These are phyloP conservation scores for Gryon sp. DNA, from an alignment of 1,140 invertebrate species.

Conservation along the genomic window DNA sequence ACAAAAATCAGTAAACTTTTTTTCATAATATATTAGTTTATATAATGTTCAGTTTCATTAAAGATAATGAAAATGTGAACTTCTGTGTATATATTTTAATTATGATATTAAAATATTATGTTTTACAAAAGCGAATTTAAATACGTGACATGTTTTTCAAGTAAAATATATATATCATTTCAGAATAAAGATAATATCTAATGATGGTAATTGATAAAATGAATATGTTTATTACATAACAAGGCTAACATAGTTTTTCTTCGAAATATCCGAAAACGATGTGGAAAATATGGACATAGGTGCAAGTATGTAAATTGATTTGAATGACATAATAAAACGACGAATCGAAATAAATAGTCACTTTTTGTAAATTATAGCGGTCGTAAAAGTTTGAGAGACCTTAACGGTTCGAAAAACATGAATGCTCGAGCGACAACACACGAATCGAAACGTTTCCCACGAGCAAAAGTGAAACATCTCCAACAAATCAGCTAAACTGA, in stretches of 20 bases:
- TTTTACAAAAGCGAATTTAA: no score
- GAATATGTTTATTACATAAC: no score
- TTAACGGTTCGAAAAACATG: constrained; percentile 18
- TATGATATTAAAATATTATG: no score
- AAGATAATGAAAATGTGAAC: no score
- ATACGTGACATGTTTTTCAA: no score
- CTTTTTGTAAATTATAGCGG: constrained; percentile 33
- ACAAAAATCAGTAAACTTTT: no score
- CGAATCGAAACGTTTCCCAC: constrained; percentile 27
- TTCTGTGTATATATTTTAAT: no score
- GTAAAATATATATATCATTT: no score
- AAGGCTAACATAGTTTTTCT: constrained; percentile 2
- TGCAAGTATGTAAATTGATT: constrained; percentile 42
- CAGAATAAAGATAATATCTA: no score
- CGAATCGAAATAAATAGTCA: constrained; percentile 37
- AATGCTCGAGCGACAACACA: background rate
- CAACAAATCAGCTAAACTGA: constrained; percentile 30
- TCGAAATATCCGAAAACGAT: constrained; percentile 12
- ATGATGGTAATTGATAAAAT: no score
- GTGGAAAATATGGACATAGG: constrained; percentile 21
- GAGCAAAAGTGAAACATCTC: constrained; percentile 37
- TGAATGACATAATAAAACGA: constrained; percentile 34
- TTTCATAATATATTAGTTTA: no score
- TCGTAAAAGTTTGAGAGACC: constrained; percentile 23
- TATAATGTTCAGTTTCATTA: no score